Evolutionary conservation across 2,888 invertebrate species (phyloP).

Genomic region (Trichogramma dendrolimi): DNA sequence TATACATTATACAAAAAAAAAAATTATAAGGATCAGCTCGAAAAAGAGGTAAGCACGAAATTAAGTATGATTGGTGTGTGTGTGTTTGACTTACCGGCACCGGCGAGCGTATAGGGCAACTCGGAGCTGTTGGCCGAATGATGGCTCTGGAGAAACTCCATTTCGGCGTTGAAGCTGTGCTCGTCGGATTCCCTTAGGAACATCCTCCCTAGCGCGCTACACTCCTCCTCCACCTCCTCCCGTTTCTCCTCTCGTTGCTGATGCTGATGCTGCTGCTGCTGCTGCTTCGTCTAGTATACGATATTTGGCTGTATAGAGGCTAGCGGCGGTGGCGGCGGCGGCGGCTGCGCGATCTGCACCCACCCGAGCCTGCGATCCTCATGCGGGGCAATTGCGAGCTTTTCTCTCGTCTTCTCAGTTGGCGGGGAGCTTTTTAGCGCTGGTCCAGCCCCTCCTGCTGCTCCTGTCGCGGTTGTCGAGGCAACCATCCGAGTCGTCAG

Average conservation of each 20-base stretch:
- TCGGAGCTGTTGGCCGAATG: constrained; percentile 51
- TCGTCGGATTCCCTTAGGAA: constrained; percentile 44
- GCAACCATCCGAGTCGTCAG: constrained; percentile 37
- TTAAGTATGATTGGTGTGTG: background rate
- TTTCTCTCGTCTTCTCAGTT: background rate
- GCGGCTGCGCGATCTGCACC: constrained; percentile 17
- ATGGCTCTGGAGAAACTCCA: constrained; percentile 53
- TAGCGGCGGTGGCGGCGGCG: background rate
- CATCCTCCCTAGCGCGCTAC: constrained; percentile 39
- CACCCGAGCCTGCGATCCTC: background rate
- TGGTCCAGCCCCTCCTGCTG: constrained; percentile 48
- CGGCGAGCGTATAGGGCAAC: constrained; percentile 46
- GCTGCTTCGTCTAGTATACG: no score
- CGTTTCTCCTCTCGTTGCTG: no score
- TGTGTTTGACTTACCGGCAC: constrained; percentile 41
- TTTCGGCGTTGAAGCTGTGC: constrained; percentile 47
- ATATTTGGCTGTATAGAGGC: no score
- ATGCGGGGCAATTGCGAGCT: background rate
- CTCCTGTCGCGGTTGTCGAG: constrained; percentile 39
- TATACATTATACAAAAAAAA: no score
- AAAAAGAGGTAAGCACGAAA: background rate
- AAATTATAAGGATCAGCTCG: no score
- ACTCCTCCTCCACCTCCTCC: constrained; percentile 31
- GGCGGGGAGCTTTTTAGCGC: constrained; percentile 7
- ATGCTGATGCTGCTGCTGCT: no score